phyloP scores from a whole-genome alignment of 2,888 invertebrate species.

The Tetanocera ferruginea region DNA sequence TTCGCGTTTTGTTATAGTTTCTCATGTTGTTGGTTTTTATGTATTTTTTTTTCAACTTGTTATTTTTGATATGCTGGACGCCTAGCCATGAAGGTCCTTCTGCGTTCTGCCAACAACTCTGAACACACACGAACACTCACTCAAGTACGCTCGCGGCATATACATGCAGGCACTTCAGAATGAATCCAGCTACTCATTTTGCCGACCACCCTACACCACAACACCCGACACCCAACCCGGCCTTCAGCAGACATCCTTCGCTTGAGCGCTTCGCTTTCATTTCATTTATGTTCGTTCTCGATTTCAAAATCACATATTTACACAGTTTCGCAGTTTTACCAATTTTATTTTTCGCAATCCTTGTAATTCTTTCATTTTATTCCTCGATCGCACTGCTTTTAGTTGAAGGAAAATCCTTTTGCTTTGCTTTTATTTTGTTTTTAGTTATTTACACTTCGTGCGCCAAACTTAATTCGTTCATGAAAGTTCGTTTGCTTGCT shows the following conservation, averaged over 20 bases:
- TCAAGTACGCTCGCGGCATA: background rate
- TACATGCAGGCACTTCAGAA: background rate
- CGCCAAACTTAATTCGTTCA: conserved; percentile 45
- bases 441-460: conserved; percentile 42
- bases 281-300: conserved; percentile 5
- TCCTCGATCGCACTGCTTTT: background rate
- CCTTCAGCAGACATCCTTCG: background rate
- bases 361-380: conserved; percentile 11
- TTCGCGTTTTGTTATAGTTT: too few species aligned
- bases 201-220: too few species aligned
- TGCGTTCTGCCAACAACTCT: background rate
- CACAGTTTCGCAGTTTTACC: background rate
- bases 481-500: conserved; percentile 20
- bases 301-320: conserved; percentile 24
- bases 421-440: conserved; percentile 23
- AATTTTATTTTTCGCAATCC: background rate
- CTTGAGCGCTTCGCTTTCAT: conserved; percentile 4
- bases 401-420: background rate
- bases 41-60: too few species aligned
- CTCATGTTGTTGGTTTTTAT: too few species aligned
- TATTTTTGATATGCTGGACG: too few species aligned
- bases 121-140: background rate
- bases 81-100: too few species aligned
- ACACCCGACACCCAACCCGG: too few species aligned
- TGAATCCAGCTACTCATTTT: background rate